Base-by-base conservation (phyloP, 2,888 invertebrate genomes). In the Hemicrepidius hirtus region DNA sequence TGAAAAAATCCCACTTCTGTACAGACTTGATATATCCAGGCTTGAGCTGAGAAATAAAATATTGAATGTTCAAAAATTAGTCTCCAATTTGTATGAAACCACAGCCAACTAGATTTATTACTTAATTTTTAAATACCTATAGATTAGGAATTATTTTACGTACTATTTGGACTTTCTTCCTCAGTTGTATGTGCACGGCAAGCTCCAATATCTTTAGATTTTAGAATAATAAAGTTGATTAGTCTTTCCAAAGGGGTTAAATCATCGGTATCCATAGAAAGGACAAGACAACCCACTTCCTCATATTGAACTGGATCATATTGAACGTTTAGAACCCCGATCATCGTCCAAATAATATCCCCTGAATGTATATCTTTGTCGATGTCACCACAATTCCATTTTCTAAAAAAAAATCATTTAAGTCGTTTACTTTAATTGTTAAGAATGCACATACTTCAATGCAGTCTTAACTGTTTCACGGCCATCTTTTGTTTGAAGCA, bases 401-500 rank as follows among this genome's bases (percentile, higher is more conserved):
- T 32, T 12, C 69, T 70, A 12, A 50, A 59, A 20, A 20, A 24
- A 13, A 6, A 7, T 40, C 24, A 64, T 44, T 3, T 46, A 49
- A 63, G 13, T 20, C 35, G 32, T 9, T 9, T 62, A 63, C 21
- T 46, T 46, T 35, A n/a, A n/a, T n/a, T 28, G 12, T 28, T 16
- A 7, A 35, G 16, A 12, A 1, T 32, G 20, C 9, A 16, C 13
- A n/a, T 71, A 71, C 71, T 60, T 66, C 32, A 71, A 62, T n/a
- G 71, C 66, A 40, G 62, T 13, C 6, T 32, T 46, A 9, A 71
- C 71, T 12, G n/a, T 9, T 32, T 37, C 32, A 12, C 71, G 65
- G 9, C 71, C 71, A 40, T 66, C 53, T 0, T 40, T 1, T 1
- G 71, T 71, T 62, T 49, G 50, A 18, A 71, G 49, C 21, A 71